Evolutionary conservation across 2,113 vertebrate species (phyloP).

Genomic region (Prionailurus viverrinus): DNA sequence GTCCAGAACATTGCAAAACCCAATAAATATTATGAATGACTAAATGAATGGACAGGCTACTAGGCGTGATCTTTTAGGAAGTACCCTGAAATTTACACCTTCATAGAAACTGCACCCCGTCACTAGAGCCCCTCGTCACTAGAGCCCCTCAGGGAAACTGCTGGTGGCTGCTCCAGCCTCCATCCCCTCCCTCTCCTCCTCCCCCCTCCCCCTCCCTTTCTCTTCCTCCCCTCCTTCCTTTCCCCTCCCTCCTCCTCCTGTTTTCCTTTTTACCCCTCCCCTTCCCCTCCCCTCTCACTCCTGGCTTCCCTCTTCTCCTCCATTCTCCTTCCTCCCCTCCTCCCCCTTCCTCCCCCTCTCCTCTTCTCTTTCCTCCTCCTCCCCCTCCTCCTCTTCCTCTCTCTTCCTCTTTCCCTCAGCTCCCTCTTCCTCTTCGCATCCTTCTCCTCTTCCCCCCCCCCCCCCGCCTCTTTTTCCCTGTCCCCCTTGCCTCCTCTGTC

Average conservation of each 20-base stretch:
- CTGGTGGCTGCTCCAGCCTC: neutral
- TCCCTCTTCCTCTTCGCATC: too few relatives aligned
- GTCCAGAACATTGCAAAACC: neutral
- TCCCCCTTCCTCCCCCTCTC: too few relatives aligned
- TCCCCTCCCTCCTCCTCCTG: rapidly evolving
- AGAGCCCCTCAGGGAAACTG: neutral
- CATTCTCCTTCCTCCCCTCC: rapidly evolving
- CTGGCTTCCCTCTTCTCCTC: too few relatives aligned
- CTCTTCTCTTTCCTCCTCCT: rapidly evolving
- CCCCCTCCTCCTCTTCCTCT: neutral
- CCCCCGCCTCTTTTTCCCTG: rapidly evolving
- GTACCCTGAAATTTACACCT: neutral
- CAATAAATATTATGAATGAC: neutral
- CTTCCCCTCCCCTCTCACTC: too few relatives aligned
- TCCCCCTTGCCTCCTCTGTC: neutral
- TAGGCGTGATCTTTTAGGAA: neutral
- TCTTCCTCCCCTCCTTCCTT: neutral
- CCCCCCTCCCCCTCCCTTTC: too few relatives aligned
- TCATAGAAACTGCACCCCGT: neutral
- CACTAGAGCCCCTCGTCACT: neutral
- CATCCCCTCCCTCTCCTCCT: neutral
- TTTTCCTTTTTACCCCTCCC: rapidly evolving
- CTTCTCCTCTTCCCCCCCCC: too few relatives aligned
- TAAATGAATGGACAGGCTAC: neutral
- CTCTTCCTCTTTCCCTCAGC: neutral